Evolutionary conservation across 2,113 vertebrate species (phyloP), one percentile per base, ranked within the genome.

Genomic region (Osmerus eperlanus): DNA sequence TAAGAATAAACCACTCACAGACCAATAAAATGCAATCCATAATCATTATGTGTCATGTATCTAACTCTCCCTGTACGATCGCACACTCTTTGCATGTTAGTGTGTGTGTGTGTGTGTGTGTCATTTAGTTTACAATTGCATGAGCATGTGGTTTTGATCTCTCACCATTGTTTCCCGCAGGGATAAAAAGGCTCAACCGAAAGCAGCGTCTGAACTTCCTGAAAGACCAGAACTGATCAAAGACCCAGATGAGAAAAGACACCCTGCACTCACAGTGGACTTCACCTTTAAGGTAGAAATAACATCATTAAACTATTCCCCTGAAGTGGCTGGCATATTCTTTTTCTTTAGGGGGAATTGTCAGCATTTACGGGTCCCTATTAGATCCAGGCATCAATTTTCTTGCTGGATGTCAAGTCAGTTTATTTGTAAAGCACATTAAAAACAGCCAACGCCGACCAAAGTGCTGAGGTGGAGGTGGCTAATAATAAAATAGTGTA

Each of bases 251-350:
- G 69, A 73, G 6, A 53, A 61, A 0, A 69, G 18, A 18, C 85
- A 91, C 75, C 89, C 90, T 9, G 84, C 87, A 28, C 67, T 91
- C 70, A 91, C 90, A 1, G 70, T 92, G 59, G 28, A 16, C 1
- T 92, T 91, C 72, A 82, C 85, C 54, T 91, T 92, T 11, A 86
- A 67, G 82, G 91, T 89, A 6, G 65, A 84, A 55, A 19, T 25
- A 51, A 65, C 14, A n/a, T 47, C 36, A 51, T 62, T 25, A 28
- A 28, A 62, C 19, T 47, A 11, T 47, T 47, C 41, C 41, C 41
- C 2, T 47, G 9, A 47, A 47, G 41, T 9, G 41, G 41, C 41
- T 47, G 7, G 41, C 41, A 11, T 47, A 9, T 47, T 47, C 41
- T 1, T 47, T 47, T 47, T 11, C 41, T 47, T 47, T 12, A 11